These are phyloP conservation scores for Troides helena DNA, from an alignment of 2,888 invertebrate genomes.

Conservation along the genomic window DNA sequence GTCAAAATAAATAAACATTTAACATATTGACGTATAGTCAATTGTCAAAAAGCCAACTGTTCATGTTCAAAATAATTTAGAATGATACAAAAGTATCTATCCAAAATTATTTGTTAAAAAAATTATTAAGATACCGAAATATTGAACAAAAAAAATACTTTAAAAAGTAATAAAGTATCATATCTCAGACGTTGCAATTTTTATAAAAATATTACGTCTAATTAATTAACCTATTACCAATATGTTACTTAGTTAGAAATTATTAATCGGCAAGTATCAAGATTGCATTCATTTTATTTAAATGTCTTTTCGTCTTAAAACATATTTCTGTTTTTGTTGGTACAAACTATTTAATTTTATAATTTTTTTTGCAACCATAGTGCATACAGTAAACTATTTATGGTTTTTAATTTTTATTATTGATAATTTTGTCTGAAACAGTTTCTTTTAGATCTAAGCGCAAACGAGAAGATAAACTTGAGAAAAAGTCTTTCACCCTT, in stretches of 20 bases:
- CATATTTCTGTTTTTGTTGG: background rate
- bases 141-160: too few relatives aligned
- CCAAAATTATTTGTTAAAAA: too few relatives aligned
- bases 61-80: background rate
- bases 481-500: background rate
- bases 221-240: too few relatives aligned
- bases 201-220: too few relatives aligned
- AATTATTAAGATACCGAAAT: too few relatives aligned
- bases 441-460: background rate
- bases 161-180: too few relatives aligned
- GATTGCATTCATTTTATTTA: background rate
- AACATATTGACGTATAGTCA: background rate
- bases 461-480: background rate
- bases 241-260: too few relatives aligned
- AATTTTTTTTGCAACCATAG: too few relatives aligned
- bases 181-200: too few relatives aligned
- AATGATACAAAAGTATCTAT: too few relatives aligned
- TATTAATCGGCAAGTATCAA: background rate
- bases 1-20: constrained; percentile 1
- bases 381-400: background rate
- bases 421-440: background rate
- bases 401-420: background rate
- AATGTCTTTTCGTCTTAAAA: background rate
- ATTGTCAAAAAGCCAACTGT: background rate
- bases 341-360: too few relatives aligned